Base-by-base conservation (phyloP, 2,113 vertebrate species). In the Pterocles gutturalis region DNA sequence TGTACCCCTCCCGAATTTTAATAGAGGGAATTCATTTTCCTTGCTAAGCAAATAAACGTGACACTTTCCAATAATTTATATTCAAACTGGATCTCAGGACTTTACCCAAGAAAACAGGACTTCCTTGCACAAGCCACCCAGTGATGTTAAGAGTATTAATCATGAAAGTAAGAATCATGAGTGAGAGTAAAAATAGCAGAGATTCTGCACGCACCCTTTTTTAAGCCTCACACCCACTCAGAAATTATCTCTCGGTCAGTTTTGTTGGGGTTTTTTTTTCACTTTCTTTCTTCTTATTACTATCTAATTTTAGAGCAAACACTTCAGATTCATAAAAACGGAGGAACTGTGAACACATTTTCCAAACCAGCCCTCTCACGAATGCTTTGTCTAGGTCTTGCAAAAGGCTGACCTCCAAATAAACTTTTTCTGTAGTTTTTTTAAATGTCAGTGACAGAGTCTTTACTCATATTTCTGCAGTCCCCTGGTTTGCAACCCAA, bases 381-480 rank as follows among this genome's bases (percentile, higher is more conserved):
- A 82, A 76, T 12, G 58, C 51, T 79, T 84, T 92, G 69, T 24
- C 86, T 75, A 85, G 36, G 71, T 55, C 92, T 95, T 85, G 53
- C 36, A 72, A 97, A 94, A 97, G 80, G 80, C 83, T 81, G 82
- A 31, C 36, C 76, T 89, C 54, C 87, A 87, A 96, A 95, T 78
- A 93, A 94, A 95, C 57, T 84, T 95, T 71, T 71, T 87, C 29
- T 60, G 38, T n/a, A 61, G 26, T 54, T 90, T 86, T 60, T 89
- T 94, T 22, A 89, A 93, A 95, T 79, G 82, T 69, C 95, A 89
- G 22, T 31, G 21, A 70, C 14, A 13, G 34, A 65, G 6, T 22
- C 57, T 83, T 75, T 1, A 3, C 28, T 93, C n/a, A 10, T 62
- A 85, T 57, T 87, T 82, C 61, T 91, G 28, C 5, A 18, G n/a